Base-by-base conservation (phyloP, 2,797 vertebrate species). In the Bovichtus diacanthus region DNA sequence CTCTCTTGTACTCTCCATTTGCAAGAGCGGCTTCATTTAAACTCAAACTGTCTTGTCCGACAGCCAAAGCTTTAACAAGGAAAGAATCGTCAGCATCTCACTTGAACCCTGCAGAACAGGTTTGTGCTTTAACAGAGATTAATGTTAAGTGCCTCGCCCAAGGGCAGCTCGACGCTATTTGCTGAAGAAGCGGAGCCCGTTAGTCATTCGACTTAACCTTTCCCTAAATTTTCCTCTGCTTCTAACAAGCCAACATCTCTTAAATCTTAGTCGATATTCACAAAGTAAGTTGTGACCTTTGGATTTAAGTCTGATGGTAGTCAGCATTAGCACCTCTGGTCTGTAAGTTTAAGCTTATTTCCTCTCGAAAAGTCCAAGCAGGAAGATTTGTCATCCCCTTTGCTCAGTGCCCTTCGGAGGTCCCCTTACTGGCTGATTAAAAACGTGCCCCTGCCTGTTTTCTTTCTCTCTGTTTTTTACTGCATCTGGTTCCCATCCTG, bases 401-500 rank as follows among this genome's bases (percentile, higher is more conserved):
- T 54, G 43, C 63, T 41, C 34, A 11, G 31, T 84, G 73, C 74
- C 81, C 84, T 84, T 78, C 60, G 70, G 70, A 90, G 84, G 65
- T 86, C 74, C 54, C 46, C 41, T 34, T 54, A 10, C 43, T 41
- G 39, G 49, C 58, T 46, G 60, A 82, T 59, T 81, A 68, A 86
- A 86, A 88, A 72, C 2, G 23, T 80, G 80, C 85, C 86, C 74
- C 54, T 81, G 67, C 38, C 68, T 80, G 34, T 79, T 74, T 68
- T 59, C 36, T 13, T 25, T 69, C 39, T 62, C 78, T 46, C 23
- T 43, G n/a, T 34, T 55, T 65, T 47, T 31, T 38, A 71, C 66
- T 73, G 70, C 89, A 90, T 93, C 88, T 93, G 92, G 87, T 88
- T 90, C 85, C 73, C 75, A 80, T 91, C 75, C 85, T 80, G 83